These are phyloP conservation scores for Aricia agestis DNA, from an alignment of 1,140 invertebrate genomes.

Conservation along the genomic window DNA sequence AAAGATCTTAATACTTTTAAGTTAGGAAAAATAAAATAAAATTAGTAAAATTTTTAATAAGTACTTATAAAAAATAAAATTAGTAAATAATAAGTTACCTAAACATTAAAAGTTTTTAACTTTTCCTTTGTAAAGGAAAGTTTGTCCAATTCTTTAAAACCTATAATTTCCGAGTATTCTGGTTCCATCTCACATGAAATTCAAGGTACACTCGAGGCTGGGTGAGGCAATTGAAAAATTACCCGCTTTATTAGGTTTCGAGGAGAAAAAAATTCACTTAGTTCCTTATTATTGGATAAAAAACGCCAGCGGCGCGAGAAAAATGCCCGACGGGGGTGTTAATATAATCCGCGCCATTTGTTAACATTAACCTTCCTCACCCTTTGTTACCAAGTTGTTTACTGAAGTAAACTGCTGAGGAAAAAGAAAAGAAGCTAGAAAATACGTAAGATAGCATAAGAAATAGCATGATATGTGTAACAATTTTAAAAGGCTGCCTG, in stretches of 20 bases:
- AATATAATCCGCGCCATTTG: conserved; percentile 41
- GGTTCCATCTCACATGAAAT: conserved; percentile 33
- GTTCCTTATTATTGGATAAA: conserved; percentile 45
- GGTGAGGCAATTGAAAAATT: conserved; percentile 68
- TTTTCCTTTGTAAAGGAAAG: too few species aligned
- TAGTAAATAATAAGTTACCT: too few species aligned
- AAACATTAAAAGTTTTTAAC: too few species aligned
- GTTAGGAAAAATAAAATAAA: too few species aligned
- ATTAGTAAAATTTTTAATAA: too few species aligned
- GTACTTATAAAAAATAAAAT: too few species aligned
- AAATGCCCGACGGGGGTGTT: conserved; percentile 50
- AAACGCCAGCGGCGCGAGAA: conserved; percentile 44
- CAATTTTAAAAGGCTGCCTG: too few species aligned
- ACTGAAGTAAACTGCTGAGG: background rate
- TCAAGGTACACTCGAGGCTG: conserved; percentile 43
- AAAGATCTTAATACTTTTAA: too few species aligned
- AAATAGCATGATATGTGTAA: too few species aligned
- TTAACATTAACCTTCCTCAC: conserved; percentile 4
- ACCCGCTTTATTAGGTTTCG: conserved; percentile 65
- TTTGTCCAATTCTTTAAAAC: too few species aligned
- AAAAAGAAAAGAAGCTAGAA: too few species aligned
- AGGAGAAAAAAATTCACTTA: conserved; percentile 54
- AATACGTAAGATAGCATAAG: too few species aligned
- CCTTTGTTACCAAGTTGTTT: background rate
- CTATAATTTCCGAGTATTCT: background rate